Evolutionary conservation across 2,888 invertebrate species (phyloP), one percentile per base, ranked within the genome.

Genomic region (Pseudococcus viburni): DNA sequence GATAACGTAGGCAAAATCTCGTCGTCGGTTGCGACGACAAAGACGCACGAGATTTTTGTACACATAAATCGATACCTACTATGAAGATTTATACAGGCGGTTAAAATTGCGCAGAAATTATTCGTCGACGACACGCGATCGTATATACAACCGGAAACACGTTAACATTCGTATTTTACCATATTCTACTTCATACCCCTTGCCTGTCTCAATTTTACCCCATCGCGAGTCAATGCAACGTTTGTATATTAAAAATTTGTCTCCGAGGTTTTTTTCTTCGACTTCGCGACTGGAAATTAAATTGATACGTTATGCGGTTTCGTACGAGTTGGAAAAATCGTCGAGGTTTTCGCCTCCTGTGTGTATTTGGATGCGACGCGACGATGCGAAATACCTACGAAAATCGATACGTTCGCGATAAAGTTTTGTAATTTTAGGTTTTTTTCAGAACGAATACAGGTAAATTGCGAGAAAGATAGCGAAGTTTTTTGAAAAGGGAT

Each of bases 1-100:
- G 80, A 80, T 80, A 80, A 80, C 80, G 80, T 80, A 39, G 80
- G n/a, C 42, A n/a, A 80, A 26, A 46, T 80, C 42, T 80, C 80
- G n/a, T n/a, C n/a, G n/a, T n/a, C n/a, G n/a, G n/a, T n/a, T 3
- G 26, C 26, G 26, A 33, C 26, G 46, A 1, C 59, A n/a, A 19
- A 59, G 80, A 80, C 26, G 42, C 80, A 80, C 80, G 80, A 42
- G 33, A 80, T 80, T 80, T 80, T 80, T 80, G 42, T 73, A 8
- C 17, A 59, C 6, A 33, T 80, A 42, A 80, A 80, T 80, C 80
- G 80, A 80, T 73, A 33, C 22, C 12, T 22, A 73, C 26, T 2
- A 73, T n/a, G n/a, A 80, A 80, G 80, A 80, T 42, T 80, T 80
- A 80, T 80, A 42, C 1, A n/a, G 80, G 80, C 42, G 9, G 42